phyloP scores from a whole-genome alignment of 2,113 vertebrate genomes.

The Amia ocellicauda region DNA sequence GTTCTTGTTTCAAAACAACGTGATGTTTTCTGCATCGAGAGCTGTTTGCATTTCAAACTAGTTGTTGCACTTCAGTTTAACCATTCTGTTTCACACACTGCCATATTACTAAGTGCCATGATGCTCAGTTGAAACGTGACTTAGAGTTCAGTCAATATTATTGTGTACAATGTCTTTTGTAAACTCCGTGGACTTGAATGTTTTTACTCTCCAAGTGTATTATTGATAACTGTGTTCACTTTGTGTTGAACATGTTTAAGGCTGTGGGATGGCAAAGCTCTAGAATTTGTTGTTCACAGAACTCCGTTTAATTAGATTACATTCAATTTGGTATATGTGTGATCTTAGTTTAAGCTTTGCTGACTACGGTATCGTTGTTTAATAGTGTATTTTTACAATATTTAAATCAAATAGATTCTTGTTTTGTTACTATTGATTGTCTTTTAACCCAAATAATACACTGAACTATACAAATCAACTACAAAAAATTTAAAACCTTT shows the following conservation, averaged over 20 bases:
- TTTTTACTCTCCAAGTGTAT: constrained; percentile 28
- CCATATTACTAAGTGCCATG: constrained; percentile 57
- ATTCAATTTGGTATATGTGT: too few species aligned
- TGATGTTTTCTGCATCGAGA: constrained; percentile 8
- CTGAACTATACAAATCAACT: too few species aligned
- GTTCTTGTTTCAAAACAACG: constrained; percentile 9
- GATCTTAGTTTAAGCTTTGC: too few species aligned
- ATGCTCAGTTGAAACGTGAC: constrained; percentile 21
- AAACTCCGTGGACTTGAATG: constrained; percentile 19
- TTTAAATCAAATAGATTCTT: too few species aligned
- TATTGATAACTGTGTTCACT: not conserved
- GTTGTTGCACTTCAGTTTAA: constrained; percentile 25
- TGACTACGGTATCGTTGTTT: too few species aligned
- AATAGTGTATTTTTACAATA: too few species aligned
- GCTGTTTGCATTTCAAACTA: constrained; percentile 19
- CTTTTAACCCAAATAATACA: too few species aligned
- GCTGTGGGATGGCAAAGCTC: not conserved
- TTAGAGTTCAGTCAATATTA: constrained; percentile 19
- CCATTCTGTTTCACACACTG: constrained; percentile 42
- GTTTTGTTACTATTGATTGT: too few species aligned
- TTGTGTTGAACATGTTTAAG: constrained; percentile 12
- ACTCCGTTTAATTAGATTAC: too few species aligned
- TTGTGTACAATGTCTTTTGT: constrained; percentile 28
- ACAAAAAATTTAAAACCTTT: too few species aligned
- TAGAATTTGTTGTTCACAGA: constrained; percentile 1